Conservation (phyloP, 2,113 vertebrate species). For the Genyomyrus donnyi region DNA sequence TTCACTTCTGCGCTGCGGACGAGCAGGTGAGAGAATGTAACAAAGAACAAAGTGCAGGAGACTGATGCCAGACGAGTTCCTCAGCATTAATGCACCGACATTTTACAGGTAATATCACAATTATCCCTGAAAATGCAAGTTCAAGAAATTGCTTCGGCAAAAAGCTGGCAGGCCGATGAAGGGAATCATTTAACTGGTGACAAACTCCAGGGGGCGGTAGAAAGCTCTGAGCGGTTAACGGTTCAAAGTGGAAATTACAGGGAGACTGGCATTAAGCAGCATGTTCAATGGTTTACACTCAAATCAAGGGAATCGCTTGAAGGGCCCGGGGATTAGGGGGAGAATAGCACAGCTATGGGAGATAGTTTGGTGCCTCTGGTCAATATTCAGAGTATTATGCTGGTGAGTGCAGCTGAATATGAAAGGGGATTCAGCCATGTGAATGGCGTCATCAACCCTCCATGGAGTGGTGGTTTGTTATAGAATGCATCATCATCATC, state of each 20-base stretch:
- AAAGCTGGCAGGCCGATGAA: background rate
- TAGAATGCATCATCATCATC: background rate
- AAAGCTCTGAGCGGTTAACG: background rate
- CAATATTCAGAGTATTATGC: background rate
- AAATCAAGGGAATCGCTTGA: background rate
- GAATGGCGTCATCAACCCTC: background rate
- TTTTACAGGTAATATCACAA: background rate
- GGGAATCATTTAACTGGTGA: background rate
- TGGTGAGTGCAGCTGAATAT: background rate
- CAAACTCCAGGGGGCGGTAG: background rate
- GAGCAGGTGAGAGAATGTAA: background rate
- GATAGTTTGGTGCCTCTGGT: background rate
- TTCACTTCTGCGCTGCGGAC: background rate
- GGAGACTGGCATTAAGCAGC: background rate
- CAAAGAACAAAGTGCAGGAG: background rate
- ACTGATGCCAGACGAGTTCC: background rate
- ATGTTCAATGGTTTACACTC: background rate
- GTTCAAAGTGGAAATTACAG: background rate
- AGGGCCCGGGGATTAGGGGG: background rate
- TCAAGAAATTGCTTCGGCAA: background rate
- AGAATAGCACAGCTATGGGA: background rate
- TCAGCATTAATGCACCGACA: background rate
- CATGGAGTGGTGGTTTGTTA: background rate
- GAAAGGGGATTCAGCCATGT: background rate
- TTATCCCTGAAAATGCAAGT: background rate